Conservation (phyloP, 2,113 vertebrate genomes). For the Notarius lentiginosus region DNA sequence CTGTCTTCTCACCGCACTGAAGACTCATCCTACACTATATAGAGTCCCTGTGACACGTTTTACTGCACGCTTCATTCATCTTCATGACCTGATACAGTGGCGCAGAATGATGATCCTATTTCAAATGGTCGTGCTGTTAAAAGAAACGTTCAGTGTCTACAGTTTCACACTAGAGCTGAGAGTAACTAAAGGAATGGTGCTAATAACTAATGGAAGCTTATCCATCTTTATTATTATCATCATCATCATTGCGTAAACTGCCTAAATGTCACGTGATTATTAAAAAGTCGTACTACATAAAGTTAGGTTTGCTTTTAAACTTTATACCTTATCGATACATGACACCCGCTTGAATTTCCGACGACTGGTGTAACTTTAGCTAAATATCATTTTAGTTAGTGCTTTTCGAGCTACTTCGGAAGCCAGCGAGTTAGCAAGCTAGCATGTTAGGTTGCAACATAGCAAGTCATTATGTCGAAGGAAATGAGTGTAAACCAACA, state of each 20-base stretch:
- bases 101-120: not conserved
- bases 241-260: not conserved
- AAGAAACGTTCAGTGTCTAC: not conserved
- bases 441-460: not conserved
- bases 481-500: not conserved
- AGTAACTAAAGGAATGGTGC: not conserved
- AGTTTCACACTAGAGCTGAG: not conserved
- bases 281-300: no score
- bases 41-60: not conserved
- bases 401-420: not conserved
- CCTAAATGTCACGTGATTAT: not conserved
- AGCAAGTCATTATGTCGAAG: not conserved
- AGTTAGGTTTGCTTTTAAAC: not conserved
- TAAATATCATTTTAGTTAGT: not conserved
- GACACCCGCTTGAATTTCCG: not conserved
- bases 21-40: not conserved
- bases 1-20: not conserved
- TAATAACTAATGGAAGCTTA: not conserved
- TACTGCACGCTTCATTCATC: not conserved
- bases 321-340: not conserved
- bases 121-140: not conserved
- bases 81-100: not conserved
- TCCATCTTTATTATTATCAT: no score
- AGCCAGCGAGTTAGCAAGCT: not conserved
- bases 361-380: not conserved